Evolutionary conservation across 2,888 invertebrate genomes (phyloP).

Genomic region (Caenorhabditis sp.): DNA sequence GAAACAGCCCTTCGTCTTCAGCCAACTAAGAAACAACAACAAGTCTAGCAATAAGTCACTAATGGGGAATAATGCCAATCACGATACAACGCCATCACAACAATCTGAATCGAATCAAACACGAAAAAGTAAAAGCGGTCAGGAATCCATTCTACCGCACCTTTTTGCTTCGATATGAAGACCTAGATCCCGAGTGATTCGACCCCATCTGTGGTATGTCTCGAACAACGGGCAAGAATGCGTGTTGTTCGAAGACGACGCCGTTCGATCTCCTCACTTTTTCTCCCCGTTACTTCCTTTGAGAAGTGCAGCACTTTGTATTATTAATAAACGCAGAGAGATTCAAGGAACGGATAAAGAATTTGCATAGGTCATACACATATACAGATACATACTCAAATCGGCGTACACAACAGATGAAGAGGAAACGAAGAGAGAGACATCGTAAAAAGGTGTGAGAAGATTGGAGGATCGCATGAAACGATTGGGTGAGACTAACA

Average conservation of each 20-base stretch:
- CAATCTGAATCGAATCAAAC: slow-evolving; percentile 5
- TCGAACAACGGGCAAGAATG: slow-evolving; percentile 30
- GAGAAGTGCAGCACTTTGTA: slow-evolving; percentile 28
- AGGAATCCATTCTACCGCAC: slow-evolving; percentile 23
- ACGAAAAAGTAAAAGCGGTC: slow-evolving; percentile 26
- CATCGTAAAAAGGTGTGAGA: slow-evolving; percentile 59
- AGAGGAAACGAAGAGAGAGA: slow-evolving; percentile 2
- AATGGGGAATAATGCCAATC: slow-evolving; percentile 27
- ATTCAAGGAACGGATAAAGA: slow-evolving; percentile 54
- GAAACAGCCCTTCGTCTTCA: background rate
- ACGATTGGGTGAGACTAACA: slow-evolving; percentile 18
- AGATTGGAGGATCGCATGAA: slow-evolving; percentile 13
- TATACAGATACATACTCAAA: slow-evolving; percentile 25
- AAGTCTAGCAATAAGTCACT: slow-evolving; percentile 37
- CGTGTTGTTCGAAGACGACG: slow-evolving; percentile 41
- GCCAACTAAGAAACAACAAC: slow-evolving; percentile 4
- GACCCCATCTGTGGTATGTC: slow-evolving; percentile 25
- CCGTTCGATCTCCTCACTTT: slow-evolving; percentile 8
- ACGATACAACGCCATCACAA: slow-evolving; percentile 6
- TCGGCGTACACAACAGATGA: slow-evolving; percentile 39
- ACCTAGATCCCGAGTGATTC: slow-evolving; percentile 34
- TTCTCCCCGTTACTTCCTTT: slow-evolving; percentile 25
- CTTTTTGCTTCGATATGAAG: slow-evolving; percentile 45
- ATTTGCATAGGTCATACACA: slow-evolving; percentile 58
- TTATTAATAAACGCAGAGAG: slow-evolving; percentile 55